Percentiles rank a stretch among this genome's conserved stretches.
These are phyloP conservation scores for Parasteatoda lunata DNA, from an alignment of 2,888 invertebrate genomes.

Conservation along the genomic window DNA sequence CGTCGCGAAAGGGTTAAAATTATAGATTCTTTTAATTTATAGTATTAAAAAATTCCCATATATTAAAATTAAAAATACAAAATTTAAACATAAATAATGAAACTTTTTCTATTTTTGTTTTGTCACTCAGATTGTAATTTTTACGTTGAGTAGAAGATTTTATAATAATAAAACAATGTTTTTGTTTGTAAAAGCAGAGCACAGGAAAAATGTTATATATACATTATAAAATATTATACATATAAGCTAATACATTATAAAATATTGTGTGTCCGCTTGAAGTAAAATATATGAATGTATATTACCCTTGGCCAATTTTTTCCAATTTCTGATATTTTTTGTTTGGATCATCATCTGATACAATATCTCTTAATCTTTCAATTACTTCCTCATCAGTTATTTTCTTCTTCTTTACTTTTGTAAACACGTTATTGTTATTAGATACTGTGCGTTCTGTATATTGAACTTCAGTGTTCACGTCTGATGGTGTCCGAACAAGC, in stretches of 20 bases:
- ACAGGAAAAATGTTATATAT: neutral
- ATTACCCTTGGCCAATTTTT: conserved; percentile 81
- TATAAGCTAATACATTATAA: neutral
- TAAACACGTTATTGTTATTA: conserved; percentile 59
- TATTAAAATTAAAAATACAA: too few species aligned
- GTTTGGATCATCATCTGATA: conserved; percentile 87
- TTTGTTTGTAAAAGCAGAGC: neutral
- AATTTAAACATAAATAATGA: too few species aligned
- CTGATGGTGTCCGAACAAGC: conserved; percentile 28
- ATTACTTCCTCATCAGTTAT: conserved; percentile 85
- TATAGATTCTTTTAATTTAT: neutral
- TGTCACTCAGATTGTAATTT: too few species aligned
- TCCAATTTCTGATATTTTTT: conserved; percentile 86
- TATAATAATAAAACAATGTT: too few species aligned
- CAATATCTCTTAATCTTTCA: conserved; percentile 84
- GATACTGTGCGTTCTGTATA: conserved; percentile 38
- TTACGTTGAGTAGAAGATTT: too few species aligned
- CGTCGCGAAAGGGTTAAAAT: too few species aligned
- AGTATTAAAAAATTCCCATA: neutral
- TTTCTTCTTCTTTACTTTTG: conserved; percentile 73
- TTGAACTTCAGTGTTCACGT: conserved; percentile 19
- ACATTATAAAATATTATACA: neutral
- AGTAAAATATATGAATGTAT: neutral
- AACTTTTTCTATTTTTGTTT: too few species aligned
- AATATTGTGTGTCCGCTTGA: too few species aligned